These are phyloP conservation scores for Gavialis gangeticus DNA, from an alignment of 2,113 vertebrate species.

Conservation along the genomic window DNA sequence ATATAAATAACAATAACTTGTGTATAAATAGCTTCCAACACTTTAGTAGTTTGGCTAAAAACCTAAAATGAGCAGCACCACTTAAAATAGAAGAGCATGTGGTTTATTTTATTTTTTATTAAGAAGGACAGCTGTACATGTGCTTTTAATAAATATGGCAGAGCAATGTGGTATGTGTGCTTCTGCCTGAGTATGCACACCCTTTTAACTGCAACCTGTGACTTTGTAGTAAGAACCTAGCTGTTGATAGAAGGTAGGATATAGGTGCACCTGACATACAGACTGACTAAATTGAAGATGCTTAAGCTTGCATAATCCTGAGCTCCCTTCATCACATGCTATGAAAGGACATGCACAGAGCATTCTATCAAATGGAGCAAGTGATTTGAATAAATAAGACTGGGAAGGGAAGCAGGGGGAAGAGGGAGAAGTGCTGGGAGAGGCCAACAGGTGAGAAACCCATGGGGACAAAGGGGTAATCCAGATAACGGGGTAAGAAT, in stretches of 20 bases:
- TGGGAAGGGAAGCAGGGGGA: no score
- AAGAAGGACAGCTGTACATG: conserved; percentile 51
- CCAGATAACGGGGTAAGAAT: no score
- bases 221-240: conserved; percentile 40
- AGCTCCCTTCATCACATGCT: no score
- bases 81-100: conserved; percentile 44
- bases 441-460: no score
- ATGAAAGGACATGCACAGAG: no score
- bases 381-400: no score
- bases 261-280: no score
- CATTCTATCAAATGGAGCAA: no score
- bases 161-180: conserved; percentile 36
- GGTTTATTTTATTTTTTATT: conserved; percentile 54
- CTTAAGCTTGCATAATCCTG: no score
- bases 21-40: conserved; percentile 54
- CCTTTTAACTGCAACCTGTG: conserved; percentile 54
- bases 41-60: conserved; percentile 11
- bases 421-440: no score
- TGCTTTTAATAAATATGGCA: conserved; percentile 63
- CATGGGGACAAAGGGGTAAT: no score
- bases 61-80: conserved; percentile 42
- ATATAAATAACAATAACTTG: neutral
- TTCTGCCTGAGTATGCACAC: neutral
- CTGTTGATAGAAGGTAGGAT: conserved; percentile 13
- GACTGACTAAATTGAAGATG: no score